Evolutionary conservation across 2,113 vertebrate species (phyloP).

Genomic region (Crotophaga sulcirostris): DNA sequence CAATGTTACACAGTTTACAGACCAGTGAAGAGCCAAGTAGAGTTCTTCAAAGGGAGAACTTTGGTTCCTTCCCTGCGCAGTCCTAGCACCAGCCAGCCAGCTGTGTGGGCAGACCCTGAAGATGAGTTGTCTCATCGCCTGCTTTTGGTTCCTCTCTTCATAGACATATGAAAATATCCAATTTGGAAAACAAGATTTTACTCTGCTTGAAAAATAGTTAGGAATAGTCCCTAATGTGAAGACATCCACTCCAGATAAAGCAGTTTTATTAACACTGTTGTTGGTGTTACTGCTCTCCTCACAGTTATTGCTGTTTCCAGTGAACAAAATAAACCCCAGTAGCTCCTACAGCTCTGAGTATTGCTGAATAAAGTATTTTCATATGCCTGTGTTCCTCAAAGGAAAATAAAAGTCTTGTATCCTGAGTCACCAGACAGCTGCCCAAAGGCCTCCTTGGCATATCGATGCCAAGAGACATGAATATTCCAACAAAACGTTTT

Average conservation of each 20-base stretch:
- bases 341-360: not conserved
- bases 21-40: not conserved
- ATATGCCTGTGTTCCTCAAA: not conserved
- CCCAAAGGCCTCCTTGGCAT: not conserved
- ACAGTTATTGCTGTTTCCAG: not conserved
- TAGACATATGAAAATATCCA: constrained; percentile 56
- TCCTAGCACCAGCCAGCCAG: constrained; percentile 28
- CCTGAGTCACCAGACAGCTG: not conserved
- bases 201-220: not conserved
- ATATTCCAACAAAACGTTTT: not conserved
- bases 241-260: not conserved
- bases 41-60: constrained; percentile 58
- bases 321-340: not conserved
- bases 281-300: not conserved
- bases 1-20: not conserved
- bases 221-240: not conserved
- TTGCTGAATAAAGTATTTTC: not conserved
- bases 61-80: not conserved
- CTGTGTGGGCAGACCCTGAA: constrained; percentile 68
- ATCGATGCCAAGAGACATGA: not conserved
- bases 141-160: constrained; percentile 48
- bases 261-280: not conserved
- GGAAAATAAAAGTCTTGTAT: not conserved
- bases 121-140: constrained; percentile 57
- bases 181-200: constrained; percentile 47